phyloP scores from a whole-genome alignment of 1,140 invertebrate genomes.

The Doryteuthis pealeii region DNA sequence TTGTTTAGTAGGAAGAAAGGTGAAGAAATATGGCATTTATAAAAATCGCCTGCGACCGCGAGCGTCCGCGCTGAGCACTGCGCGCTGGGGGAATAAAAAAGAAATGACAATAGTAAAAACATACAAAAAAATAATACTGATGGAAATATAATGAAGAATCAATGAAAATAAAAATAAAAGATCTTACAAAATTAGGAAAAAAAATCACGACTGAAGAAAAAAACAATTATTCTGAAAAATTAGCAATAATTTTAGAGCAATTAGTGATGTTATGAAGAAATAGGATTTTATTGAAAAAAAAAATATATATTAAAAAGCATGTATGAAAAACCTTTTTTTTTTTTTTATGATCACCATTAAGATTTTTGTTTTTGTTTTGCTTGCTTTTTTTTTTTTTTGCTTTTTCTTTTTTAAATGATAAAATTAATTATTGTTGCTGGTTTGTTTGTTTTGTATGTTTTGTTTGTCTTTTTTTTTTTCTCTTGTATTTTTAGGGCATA shows the following conservation, averaged over 20 bases:
- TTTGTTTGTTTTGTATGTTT: constrained; percentile 3
- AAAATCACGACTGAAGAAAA: constrained; percentile 7
- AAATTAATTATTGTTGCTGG: constrained; percentile 3
- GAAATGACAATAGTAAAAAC: not conserved
- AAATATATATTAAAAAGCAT: not conserved
- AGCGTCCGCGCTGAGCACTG: not conserved
- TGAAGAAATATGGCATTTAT: constrained; percentile 7
- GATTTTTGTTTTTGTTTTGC: no score
- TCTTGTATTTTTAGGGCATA: constrained; percentile 1
- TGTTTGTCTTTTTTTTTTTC: no score
- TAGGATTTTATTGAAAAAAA: not conserved
- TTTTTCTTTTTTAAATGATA: not conserved
- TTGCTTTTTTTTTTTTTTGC: no score
- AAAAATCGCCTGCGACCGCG: constrained; percentile 11
- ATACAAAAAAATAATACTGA: constrained; percentile 7
- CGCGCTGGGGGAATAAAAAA: constrained; percentile 3
- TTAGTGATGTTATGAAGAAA: constrained; percentile 7
- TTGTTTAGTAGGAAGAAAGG: not conserved
- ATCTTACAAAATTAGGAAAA: not conserved
- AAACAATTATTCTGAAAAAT: constrained; percentile 16
- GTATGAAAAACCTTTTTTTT: constrained; percentile 9
- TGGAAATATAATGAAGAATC: not conserved
- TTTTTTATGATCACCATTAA: not conserved
- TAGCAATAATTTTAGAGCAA: constrained; percentile 5
- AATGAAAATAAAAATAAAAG: not conserved